Conservation (phyloP, 1,140 invertebrate genomes). For the Polyergus mexicanus region DNA sequence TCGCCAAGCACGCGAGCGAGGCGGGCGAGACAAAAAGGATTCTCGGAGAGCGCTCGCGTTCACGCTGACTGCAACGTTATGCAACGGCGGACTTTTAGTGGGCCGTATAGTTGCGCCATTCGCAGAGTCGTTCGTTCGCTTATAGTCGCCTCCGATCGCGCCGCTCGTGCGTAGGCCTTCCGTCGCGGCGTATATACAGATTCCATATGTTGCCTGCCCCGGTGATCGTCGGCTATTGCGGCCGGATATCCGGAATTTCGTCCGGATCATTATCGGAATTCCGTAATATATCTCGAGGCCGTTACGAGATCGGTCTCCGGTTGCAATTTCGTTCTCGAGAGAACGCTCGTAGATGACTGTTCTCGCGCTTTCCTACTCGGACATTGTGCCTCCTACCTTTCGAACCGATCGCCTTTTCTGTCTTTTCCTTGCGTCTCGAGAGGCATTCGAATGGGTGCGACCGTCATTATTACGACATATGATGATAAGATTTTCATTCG, state of each 20-base stretch:
- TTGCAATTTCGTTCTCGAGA: constrained; percentile 16
- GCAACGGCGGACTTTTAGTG: constrained; percentile 84
- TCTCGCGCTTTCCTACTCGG: constrained; percentile 27
- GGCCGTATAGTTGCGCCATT: constrained; percentile 85
- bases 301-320: background rate
- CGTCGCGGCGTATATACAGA: background rate
- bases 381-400: background rate
- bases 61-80: constrained; percentile 74
- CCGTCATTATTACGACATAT: too few relatives aligned
- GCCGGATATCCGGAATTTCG: constrained; percentile 48
- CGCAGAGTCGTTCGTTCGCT: constrained; percentile 68
- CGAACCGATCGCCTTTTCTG: background rate
- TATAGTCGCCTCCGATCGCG: constrained; percentile 70
- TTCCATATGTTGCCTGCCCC: constrained; percentile 8
- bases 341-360: constrained; percentile 16
- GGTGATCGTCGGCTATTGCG: constrained; percentile 25
- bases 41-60: constrained; percentile 71
- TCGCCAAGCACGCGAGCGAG: background rate
- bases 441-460: background rate
- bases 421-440: background rate
- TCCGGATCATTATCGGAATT: constrained; percentile 45
- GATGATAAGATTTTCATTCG: background rate
- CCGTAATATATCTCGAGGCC: constrained; percentile 2
- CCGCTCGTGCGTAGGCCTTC: constrained; percentile 46
- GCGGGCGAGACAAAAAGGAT: constrained; percentile 51